A percentile compares a stretch with the other conserved stretches of the same genome.
phyloP scores from a whole-genome alignment of 2,797 vertebrate species.

The Zenarchopterus dispar region DNA sequence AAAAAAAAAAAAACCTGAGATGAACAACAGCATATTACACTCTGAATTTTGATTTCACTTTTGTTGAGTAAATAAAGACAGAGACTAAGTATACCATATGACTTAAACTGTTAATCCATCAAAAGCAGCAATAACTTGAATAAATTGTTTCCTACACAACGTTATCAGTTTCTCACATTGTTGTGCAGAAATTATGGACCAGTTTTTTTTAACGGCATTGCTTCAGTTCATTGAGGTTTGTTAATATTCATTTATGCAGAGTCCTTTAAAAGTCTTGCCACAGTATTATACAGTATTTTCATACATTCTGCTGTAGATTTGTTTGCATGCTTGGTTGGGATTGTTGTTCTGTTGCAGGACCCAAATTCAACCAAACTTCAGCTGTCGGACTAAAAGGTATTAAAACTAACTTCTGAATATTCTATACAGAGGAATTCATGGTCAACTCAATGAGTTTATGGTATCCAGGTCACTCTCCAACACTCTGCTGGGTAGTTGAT shows the following conservation, averaged over 20 bases:
- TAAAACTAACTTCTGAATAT: not conserved
- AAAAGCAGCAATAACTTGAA: too few relatives aligned
- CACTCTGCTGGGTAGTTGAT: not conserved
- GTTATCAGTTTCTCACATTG: not conserved
- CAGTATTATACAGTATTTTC: too few relatives aligned
- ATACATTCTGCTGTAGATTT: too few relatives aligned
- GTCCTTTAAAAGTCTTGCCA: not conserved
- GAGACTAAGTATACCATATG: too few relatives aligned
- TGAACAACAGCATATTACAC: too few relatives aligned
- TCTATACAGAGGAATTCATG: not conserved
- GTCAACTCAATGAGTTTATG: not conserved
- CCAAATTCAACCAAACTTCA: not conserved
- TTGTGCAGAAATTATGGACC: not conserved
- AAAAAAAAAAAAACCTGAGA: too few relatives aligned
- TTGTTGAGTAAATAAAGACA: too few relatives aligned
- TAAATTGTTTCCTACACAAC: not conserved
- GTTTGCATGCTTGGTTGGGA: too few relatives aligned
- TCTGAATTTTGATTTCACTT: too few relatives aligned
- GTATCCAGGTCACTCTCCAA: not conserved
- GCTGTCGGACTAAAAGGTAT: not conserved
- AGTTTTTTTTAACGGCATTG: not conserved
- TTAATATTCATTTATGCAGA: not conserved
- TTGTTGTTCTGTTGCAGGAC: not conserved
- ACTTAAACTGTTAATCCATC: too few relatives aligned
- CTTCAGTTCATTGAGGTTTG: not conserved